phyloP scores from a whole-genome alignment of 2,888 invertebrate genomes.

The Mesorhabditis spiculigera region DNA sequence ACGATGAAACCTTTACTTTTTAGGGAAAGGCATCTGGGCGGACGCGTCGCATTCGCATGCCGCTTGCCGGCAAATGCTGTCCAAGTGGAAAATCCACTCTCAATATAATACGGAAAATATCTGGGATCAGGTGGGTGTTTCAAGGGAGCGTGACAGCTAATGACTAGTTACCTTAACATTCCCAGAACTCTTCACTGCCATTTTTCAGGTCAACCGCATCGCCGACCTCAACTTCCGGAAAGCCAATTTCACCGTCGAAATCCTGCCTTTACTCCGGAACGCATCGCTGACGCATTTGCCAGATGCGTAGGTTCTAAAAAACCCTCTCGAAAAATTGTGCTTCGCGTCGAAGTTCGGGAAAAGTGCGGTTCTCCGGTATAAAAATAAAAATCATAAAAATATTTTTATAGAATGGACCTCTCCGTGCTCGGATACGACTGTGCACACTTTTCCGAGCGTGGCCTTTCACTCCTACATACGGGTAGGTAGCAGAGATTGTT shows the following conservation, averaged over 20 bases:
- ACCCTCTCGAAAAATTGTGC: not conserved
- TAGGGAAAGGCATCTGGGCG: constrained; percentile 9
- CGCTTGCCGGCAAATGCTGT: constrained; percentile 32
- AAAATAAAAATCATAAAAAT: too few species aligned
- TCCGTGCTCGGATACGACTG: constrained; percentile 41
- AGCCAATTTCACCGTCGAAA: constrained; percentile 34
- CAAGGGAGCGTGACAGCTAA: not conserved
- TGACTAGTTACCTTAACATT: too few species aligned
- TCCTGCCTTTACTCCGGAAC: constrained; percentile 34
- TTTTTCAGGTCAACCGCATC: constrained; percentile 32
- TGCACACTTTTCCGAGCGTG: constrained; percentile 41
- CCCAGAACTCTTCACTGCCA: not conserved
- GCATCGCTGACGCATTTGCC: constrained; percentile 35
- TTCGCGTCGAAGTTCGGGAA: not conserved
- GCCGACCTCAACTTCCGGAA: constrained; percentile 37
- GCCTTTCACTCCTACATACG: constrained; percentile 35
- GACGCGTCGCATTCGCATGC: constrained; percentile 16
- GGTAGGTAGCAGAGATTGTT: constrained; percentile 21
- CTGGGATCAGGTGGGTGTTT: constrained; percentile 35
- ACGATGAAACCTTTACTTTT: not conserved
- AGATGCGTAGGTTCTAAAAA: constrained; percentile 20
- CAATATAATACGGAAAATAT: constrained; percentile 37
- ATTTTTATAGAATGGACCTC: constrained; percentile 29
- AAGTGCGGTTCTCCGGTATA: not conserved
- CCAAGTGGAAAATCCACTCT: constrained; percentile 36